A percentile compares a stretch with the other conserved stretches of the same genome.
Conservation (phyloP, 2,113 vertebrate genomes). For the Dryoscopus gambensis region DNA sequence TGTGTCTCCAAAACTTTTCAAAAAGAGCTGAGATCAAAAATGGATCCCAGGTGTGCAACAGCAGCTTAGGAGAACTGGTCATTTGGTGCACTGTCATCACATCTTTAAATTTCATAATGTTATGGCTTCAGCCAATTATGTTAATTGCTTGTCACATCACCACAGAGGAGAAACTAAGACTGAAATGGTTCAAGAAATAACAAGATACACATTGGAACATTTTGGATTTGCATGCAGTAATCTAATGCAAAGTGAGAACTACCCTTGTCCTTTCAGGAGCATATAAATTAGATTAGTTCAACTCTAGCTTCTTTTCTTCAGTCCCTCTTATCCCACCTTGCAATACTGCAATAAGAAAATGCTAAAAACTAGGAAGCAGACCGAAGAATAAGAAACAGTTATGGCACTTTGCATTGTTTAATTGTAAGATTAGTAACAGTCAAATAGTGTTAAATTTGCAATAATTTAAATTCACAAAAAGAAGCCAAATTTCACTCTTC, state of each 20-base stretch:
- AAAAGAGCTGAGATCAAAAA: not conserved
- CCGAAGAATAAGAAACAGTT: not conserved
- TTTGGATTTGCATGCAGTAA: not conserved
- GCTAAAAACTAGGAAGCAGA: not conserved
- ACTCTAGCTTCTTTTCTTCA: not conserved
- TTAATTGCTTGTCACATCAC: not conserved
- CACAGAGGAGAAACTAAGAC: not conserved
- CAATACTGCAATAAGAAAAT: not conserved
- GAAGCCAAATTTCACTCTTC: not conserved
- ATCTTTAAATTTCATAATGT: not conserved
- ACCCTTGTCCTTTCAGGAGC: not conserved
- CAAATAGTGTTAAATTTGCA: not conserved
- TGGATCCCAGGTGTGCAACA: not conserved
- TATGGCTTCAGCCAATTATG: not conserved
- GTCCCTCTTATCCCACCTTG: not conserved
- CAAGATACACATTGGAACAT: not conserved
- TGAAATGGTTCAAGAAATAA: not conserved
- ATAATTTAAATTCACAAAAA: not conserved
- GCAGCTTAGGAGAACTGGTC: not conserved
- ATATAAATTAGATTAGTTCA: not conserved
- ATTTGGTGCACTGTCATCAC: not conserved
- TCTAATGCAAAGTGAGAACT: not conserved
- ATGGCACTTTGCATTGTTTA: not conserved
- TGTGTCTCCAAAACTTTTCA: not conserved
- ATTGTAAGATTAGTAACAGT: not conserved